A percentile compares a stretch with the other conserved stretches of the same genome.
Conservation (phyloP, 2,888 invertebrate species). For the Punctoribates punctum region DNA sequence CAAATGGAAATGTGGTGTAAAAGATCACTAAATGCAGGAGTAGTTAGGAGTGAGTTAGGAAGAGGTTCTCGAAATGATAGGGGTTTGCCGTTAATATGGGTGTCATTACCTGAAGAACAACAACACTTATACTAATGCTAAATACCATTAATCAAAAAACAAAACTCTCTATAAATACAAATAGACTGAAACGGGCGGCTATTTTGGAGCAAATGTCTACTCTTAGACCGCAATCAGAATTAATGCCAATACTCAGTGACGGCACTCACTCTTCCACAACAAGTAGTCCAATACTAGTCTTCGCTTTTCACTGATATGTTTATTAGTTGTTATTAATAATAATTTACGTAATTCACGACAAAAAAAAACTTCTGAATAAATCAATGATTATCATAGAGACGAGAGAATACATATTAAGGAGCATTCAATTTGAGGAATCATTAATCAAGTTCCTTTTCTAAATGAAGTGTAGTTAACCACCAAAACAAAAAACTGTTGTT, state of each 20-base stretch:
- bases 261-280: background rate
- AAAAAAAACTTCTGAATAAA: background rate
- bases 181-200: background rate
- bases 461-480: background rate
- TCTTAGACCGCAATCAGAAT: background rate
- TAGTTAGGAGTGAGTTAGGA: background rate
- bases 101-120: conserved; percentile 18
- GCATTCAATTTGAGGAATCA: background rate
- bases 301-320: background rate
- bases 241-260: conserved; percentile 8
- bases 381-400: background rate
- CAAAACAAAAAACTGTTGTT: no score
- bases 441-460: background rate
- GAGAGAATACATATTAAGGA: background rate
- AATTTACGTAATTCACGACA: background rate
- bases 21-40: background rate
- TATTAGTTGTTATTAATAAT: background rate
- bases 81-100: conserved; percentile 33
- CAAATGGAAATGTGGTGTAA: conserved; percentile 28
- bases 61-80: conserved; percentile 25
- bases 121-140: background rate
- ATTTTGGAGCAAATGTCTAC: background rate
- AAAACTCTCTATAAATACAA: background rate
- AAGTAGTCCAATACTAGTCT: conserved; percentile 6
- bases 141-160: conserved; percentile 32